Evolutionary conservation across 1,140 invertebrate species (phyloP).

Genomic region (Chrysomallon squamiferum): DNA sequence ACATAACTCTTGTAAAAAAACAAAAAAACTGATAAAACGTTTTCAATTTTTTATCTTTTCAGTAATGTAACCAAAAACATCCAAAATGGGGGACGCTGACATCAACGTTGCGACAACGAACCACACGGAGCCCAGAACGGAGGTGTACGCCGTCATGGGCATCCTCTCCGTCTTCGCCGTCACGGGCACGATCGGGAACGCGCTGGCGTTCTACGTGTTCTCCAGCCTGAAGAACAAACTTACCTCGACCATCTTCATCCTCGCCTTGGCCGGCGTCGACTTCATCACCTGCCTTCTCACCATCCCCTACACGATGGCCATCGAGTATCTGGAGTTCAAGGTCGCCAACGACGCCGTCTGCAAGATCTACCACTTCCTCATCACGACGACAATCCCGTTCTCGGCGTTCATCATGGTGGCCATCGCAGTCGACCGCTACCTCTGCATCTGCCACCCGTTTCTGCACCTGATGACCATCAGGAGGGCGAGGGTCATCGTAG

Average conservation of each 20-base stretch:
- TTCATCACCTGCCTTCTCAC: conserved; percentile 42
- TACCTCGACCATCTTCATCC: conserved; percentile 48
- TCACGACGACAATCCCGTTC: conserved; percentile 48
- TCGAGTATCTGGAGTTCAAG: conserved; percentile 26
- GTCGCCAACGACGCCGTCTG: conserved; percentile 34
- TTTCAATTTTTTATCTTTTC: no score
- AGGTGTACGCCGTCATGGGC: conserved; percentile 13
- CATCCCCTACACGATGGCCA: conserved; percentile 43
- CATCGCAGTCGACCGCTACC: conserved; percentile 52
- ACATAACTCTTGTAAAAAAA: no score
- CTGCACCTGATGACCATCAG: conserved; percentile 40
- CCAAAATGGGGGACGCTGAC: no score
- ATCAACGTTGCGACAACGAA: no score
- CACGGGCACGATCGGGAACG: conserved; percentile 43
- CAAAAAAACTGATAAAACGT: no score
- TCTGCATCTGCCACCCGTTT: conserved; percentile 55
- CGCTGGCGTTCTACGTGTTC: conserved; percentile 48
- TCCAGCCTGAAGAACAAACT: conserved; percentile 25
- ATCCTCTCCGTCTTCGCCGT: conserved; percentile 24
- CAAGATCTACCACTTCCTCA: conserved; percentile 50
- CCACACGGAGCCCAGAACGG: no score
- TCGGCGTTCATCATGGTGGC: conserved; percentile 51
- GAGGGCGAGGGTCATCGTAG: conserved; percentile 45
- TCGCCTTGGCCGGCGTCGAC: conserved; percentile 46
- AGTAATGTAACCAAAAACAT: no score